phyloP scores from a whole-genome alignment of 2,888 invertebrate species.

The Macrophya annulata region DNA sequence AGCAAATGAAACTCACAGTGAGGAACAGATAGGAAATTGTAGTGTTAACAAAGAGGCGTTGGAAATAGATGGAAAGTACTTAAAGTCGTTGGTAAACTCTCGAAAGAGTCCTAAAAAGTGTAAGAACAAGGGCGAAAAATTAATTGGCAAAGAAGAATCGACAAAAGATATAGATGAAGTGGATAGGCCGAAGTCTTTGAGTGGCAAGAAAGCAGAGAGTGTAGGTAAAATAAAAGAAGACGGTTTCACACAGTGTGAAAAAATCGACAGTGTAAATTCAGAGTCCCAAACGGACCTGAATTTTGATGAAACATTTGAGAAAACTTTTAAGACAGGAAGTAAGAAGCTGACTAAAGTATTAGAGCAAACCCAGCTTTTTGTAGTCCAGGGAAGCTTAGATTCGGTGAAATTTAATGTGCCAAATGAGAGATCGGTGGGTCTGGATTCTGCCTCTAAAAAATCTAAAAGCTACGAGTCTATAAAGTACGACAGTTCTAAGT shows the following conservation, averaged over 20 bases:
- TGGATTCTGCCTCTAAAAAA: conserved; percentile 72
- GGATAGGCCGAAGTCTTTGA: conserved; percentile 30
- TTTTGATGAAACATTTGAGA: not conserved
- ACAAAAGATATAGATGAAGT: conserved; percentile 58
- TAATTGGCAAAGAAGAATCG: conserved; percentile 43
- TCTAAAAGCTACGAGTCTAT: conserved; percentile 77
- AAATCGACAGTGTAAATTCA: conserved; percentile 44
- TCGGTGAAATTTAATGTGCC: conserved; percentile 68
- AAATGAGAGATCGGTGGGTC: conserved; percentile 57
- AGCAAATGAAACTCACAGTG: not conserved
- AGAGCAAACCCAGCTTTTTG: conserved; percentile 19
- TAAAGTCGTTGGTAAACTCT: conserved; percentile 74
- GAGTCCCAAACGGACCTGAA: conserved; percentile 43
- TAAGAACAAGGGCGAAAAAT: conserved; percentile 60
- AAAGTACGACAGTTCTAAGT: conserved; percentile 66
- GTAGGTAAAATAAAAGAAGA: conserved; percentile 22
- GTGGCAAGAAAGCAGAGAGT: conserved; percentile 12
- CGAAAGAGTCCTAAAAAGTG: conserved; percentile 72
- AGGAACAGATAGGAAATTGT: conserved; percentile 4
- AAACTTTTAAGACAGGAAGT: not conserved
- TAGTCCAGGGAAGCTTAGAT: conserved; percentile 70
- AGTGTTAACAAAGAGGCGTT: conserved; percentile 56
- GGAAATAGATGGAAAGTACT: conserved; percentile 76
- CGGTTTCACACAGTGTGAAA: conserved; percentile 39
- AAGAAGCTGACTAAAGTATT: not conserved